Evolutionary conservation across 2,113 vertebrate species (phyloP).

Genomic region (Austrofundulus limnaeus): DNA sequence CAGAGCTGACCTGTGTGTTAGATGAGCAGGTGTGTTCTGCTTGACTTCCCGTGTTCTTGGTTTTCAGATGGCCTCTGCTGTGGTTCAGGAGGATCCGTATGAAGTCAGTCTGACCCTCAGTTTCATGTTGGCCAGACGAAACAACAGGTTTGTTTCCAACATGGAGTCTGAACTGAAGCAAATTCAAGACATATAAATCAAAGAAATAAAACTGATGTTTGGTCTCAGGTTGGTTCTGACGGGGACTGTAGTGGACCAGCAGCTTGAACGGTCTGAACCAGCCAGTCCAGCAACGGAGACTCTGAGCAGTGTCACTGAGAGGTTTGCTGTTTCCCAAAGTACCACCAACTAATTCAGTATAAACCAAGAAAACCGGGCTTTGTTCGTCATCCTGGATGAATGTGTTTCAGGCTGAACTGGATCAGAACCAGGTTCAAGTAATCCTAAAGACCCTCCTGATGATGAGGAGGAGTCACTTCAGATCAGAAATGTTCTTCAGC

Average conservation of each 20-base stretch:
- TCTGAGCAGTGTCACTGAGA: slow-evolving; percentile 54
- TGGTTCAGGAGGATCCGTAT: slow-evolving; percentile 81
- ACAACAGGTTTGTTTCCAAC: slow-evolving; percentile 20
- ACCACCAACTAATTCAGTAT: too few species aligned
- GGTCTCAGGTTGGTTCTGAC: slow-evolving; percentile 22
- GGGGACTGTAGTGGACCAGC: not conserved
- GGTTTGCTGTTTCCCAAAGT: too few species aligned
- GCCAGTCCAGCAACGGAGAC: not conserved
- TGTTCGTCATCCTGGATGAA: too few species aligned
- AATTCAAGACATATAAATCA: rapidly evolving
- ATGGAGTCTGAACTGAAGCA: rapidly evolving
- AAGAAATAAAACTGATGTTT: not conserved
- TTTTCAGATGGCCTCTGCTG: slow-evolving; percentile 85
- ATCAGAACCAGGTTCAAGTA: too few species aligned
- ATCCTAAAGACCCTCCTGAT: too few species aligned
- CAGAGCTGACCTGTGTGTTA: not conserved
- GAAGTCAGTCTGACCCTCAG: slow-evolving; percentile 87
- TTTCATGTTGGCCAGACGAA: slow-evolving; percentile 75
- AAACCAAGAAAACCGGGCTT: too few species aligned
- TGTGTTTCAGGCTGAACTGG: too few species aligned
- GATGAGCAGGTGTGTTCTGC: not conserved
- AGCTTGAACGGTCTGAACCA: not conserved
- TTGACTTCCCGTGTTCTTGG: slow-evolving; percentile 10
- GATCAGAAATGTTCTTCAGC: too few species aligned
- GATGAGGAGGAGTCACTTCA: too few species aligned